These are phyloP conservation scores for Chionoecetes opilio DNA, from an alignment of 1,140 invertebrate species.

Conservation along the genomic window DNA sequence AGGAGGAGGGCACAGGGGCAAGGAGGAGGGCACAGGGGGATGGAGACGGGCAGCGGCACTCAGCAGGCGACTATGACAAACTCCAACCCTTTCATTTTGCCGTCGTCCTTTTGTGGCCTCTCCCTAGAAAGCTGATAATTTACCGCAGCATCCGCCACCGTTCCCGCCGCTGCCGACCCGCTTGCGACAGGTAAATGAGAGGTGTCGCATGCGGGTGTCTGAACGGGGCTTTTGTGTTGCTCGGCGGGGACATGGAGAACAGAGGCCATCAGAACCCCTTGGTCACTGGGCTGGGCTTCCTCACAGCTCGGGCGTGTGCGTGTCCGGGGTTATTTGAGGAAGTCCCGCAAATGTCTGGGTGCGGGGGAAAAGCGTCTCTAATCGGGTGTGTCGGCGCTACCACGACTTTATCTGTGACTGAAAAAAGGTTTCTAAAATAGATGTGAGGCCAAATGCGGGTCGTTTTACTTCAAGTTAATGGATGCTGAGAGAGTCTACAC, in stretches of 20 bases:
- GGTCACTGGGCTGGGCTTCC: conserved; percentile 13
- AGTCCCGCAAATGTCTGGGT: conserved; percentile 1
- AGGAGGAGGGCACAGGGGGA: neutral
- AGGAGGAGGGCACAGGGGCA: neutral
- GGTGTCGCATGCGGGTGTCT: conserved; percentile 37
- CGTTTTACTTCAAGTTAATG: conserved; percentile 30
- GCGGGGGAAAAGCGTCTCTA: conserved; percentile 24
- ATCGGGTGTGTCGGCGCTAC: neutral
- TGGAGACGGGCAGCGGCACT: neutral
- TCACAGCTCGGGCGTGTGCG: conserved; percentile 3
- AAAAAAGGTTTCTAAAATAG: conserved; percentile 6
- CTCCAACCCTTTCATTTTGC: neutral
- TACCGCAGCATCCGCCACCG: conserved; percentile 32
- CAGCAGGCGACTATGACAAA: conserved; percentile 42
- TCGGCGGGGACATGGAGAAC: neutral
- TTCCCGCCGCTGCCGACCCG: neutral
- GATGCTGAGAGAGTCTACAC: neutral
- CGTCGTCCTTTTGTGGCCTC: conserved; percentile 15
- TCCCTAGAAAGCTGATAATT: conserved; percentile 37
- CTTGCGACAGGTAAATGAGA: conserved; percentile 53
- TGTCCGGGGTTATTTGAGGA: conserved; percentile 8
- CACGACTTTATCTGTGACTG: conserved; percentile 18
- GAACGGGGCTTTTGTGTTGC: neutral
- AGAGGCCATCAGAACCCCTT: conserved; percentile 35
- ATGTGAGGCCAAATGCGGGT: neutral